A percentile compares a stretch with the other conserved stretches of the same genome.
phyloP scores from a whole-genome alignment of 2,113 vertebrate genomes.

The Salvelinus sp. region DNA sequence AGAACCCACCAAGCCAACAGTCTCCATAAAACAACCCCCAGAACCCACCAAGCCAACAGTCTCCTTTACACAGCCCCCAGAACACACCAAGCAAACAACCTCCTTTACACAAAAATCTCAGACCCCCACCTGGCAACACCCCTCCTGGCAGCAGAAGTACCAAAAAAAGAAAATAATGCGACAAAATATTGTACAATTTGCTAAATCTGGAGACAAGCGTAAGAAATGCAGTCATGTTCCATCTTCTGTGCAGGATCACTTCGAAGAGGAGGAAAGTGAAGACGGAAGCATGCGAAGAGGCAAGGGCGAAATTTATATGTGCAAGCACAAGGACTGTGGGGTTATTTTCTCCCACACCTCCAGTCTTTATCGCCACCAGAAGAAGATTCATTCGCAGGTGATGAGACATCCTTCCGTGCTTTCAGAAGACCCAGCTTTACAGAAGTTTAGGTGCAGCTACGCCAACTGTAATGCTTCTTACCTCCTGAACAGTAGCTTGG shows the following conservation, averaged over 20 bases:
- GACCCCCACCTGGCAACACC: slow-evolving; percentile 11
- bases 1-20: too few species aligned
- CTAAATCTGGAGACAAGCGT: slow-evolving; percentile 11
- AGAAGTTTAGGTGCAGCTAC: slow-evolving; percentile 82
- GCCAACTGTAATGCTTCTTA: slow-evolving; percentile 84
- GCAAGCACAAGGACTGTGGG: slow-evolving; percentile 82
- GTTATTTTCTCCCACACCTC: slow-evolving; percentile 79
- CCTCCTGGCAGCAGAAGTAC: slow-evolving; percentile 37
- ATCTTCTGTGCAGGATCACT: slow-evolving; percentile 8
- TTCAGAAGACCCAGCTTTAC: slow-evolving; percentile 73
- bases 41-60: too few species aligned
- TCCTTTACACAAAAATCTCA: slow-evolving; percentile 21
- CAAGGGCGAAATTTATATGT: slow-evolving; percentile 81
- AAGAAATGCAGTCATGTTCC: slow-evolving; percentile 27
- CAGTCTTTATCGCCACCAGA: slow-evolving; percentile 76
- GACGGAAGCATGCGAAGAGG: slow-evolving; percentile 63
- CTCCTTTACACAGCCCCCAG: too few species aligned
- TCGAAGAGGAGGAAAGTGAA: slow-evolving; percentile 45
- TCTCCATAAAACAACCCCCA: too few species aligned
- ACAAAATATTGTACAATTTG: slow-evolving; percentile 41
- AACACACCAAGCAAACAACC: slow-evolving; percentile 14
- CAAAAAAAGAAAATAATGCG: slow-evolving; percentile 32
- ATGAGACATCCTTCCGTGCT: slow-evolving; percentile 47
- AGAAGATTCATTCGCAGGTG: background rate
- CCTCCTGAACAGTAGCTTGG: slow-evolving; percentile 87